These are phyloP conservation scores for Pammene fasciana DNA, from an alignment of 2,888 invertebrate species.

Conservation along the genomic window DNA sequence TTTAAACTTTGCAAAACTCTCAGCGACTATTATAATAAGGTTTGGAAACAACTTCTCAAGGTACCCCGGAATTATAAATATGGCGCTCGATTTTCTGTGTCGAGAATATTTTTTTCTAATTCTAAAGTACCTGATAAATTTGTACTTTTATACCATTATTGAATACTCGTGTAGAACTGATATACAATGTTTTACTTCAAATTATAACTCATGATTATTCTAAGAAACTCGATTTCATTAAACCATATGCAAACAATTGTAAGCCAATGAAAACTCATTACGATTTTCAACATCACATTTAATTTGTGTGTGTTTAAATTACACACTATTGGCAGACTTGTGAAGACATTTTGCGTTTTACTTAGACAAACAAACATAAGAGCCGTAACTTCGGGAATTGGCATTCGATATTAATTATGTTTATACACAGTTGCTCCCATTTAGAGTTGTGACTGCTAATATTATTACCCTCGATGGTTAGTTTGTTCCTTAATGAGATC, in stretches of 20 bases:
- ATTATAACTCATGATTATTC: neutral
- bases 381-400: conserved; percentile 28
- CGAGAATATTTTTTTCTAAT: neutral
- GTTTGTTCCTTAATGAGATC: conserved; percentile 27
- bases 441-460: conserved; percentile 24
- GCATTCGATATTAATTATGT: conserved; percentile 29
- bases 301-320: conserved; percentile 25
- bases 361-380: conserved; percentile 26
- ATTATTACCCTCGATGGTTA: conserved; percentile 16
- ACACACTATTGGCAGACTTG: conserved; percentile 24
- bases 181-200: no score
- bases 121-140: neutral
- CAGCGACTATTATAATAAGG: conserved; percentile 8
- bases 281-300: conserved; percentile 23
- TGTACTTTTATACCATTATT: neutral
- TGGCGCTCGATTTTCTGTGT: neutral
- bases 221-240: neutral
- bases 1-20: conserved; percentile 19
- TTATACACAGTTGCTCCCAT: conserved; percentile 14
- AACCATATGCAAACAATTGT: neutral
- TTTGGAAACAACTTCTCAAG: conserved; percentile 11
- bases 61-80: conserved; percentile 6
- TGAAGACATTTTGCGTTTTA: conserved; percentile 24
- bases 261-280: conserved; percentile 24
- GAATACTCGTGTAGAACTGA: neutral